Percentiles rank a stretch among this genome's conserved stretches.
These are phyloP conservation scores for Eilema sororculum DNA, from an alignment of 2,888 invertebrate genomes.

Conservation along the genomic window DNA sequence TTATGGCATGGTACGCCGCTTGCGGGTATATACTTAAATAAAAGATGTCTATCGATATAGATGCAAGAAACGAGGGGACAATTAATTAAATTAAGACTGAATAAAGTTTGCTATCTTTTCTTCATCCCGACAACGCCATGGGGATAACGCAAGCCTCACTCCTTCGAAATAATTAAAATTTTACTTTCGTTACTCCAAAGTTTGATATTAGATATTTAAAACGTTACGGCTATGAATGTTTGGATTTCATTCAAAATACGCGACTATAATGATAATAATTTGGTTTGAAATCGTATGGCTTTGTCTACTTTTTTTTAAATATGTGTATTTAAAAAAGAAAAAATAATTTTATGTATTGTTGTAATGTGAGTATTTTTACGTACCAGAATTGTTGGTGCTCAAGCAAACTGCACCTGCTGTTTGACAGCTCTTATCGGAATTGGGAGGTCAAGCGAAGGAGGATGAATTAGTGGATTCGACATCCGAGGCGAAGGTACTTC, in stretches of 20 bases:
- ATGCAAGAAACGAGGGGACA: conserved; percentile 61
- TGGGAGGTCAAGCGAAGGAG: too few relatives aligned
- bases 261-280: not conserved
- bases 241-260: conserved; percentile 5
- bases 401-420: too few relatives aligned
- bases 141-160: conserved; percentile 53
- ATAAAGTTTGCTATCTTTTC: conserved; percentile 70
- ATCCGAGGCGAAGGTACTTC: too few relatives aligned
- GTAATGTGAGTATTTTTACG: too few relatives aligned
- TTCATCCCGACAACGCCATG: conserved; percentile 58
- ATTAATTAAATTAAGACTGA: conserved; percentile 75
- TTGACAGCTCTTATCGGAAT: too few relatives aligned
- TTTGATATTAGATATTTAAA: conserved; percentile 28
- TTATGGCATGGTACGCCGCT: conserved; percentile 29
- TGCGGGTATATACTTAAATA: conserved; percentile 60
- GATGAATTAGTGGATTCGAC: too few relatives aligned
- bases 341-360: too few relatives aligned
- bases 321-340: too few relatives aligned
- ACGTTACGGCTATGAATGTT: conserved; percentile 16
- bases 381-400: too few relatives aligned
- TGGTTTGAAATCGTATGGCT: not conserved
- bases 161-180: conserved; percentile 59
- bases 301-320: not conserved
- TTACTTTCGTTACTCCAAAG: conserved; percentile 42
- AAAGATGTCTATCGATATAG: conserved; percentile 62